A percentile compares a stretch with the other conserved stretches of the same genome.
Conservation (phyloP, 2,113 vertebrate genomes). For the Lathamus discolor region DNA sequence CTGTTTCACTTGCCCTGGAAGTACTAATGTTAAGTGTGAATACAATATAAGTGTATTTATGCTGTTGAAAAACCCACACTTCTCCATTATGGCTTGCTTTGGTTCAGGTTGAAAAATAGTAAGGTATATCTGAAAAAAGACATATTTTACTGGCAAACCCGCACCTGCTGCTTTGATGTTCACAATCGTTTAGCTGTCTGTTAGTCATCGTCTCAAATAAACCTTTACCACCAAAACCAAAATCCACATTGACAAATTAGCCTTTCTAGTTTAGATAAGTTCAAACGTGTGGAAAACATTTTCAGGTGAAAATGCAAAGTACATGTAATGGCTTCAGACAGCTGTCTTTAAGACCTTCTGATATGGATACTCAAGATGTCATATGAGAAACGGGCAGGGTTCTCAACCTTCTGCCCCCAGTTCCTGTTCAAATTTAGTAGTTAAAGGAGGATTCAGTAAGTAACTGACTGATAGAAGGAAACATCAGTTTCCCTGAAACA, state of each 20-base stretch:
- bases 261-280: neutral
- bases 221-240: neutral
- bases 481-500: neutral
- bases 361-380: neutral
- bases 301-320: neutral
- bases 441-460: neutral
- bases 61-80: rapidly evolving
- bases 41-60: neutral
- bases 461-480: neutral
- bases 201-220: neutral
- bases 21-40: neutral
- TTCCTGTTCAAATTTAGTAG: neutral
- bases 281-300: neutral
- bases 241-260: neutral
- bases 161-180: neutral
- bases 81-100: neutral
- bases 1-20: neutral
- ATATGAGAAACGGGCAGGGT: neutral
- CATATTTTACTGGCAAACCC: neutral
- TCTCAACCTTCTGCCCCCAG: neutral
- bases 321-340: neutral
- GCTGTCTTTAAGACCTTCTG: neutral
- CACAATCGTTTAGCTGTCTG: neutral
- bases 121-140: neutral
- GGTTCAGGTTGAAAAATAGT: neutral